These are phyloP conservation scores for Cecidostiba fungosa DNA, from an alignment of 2,888 invertebrate genomes.

Conservation along the genomic window DNA sequence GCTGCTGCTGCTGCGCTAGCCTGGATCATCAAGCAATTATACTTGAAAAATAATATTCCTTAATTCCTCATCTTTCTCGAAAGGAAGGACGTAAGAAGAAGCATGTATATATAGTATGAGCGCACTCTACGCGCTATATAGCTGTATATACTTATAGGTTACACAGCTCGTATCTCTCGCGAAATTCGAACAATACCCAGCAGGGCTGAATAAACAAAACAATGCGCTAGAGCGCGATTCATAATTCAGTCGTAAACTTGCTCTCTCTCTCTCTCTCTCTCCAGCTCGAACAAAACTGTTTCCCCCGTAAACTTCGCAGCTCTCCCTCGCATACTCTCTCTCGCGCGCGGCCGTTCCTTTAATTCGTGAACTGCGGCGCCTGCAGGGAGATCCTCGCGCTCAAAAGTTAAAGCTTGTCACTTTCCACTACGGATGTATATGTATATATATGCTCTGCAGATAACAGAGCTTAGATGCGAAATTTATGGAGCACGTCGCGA, in stretches of 20 bases:
- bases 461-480: constrained; percentile 38
- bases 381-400: background rate
- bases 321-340: background rate
- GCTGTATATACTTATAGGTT: too few relatives aligned
- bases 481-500: constrained; percentile 42
- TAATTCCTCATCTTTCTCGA: too few relatives aligned
- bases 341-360: constrained; percentile 9
- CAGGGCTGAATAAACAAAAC: constrained; percentile 57
- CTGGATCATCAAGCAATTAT: too few relatives aligned
- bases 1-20: background rate
- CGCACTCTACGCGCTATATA: too few relatives aligned
- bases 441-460: background rate
- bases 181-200: background rate
- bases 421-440: background rate
- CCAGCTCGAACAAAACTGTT: constrained; percentile 51
- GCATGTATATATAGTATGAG: too few relatives aligned
- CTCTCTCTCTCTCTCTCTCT: background rate
- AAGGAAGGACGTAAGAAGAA: background rate
- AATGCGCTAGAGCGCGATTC: constrained; percentile 47
- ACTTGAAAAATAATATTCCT: too few relatives aligned
- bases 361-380: constrained; percentile 16
- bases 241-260: constrained; percentile 55
- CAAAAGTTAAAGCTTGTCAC: constrained; percentile 53
- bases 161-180: constrained; percentile 13
- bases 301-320: constrained; percentile 40